Percentiles rank a stretch among this genome's conserved stretches.
phyloP scores from a whole-genome alignment of 2,113 vertebrate genomes.

The Melanerpes formicivorus region DNA sequence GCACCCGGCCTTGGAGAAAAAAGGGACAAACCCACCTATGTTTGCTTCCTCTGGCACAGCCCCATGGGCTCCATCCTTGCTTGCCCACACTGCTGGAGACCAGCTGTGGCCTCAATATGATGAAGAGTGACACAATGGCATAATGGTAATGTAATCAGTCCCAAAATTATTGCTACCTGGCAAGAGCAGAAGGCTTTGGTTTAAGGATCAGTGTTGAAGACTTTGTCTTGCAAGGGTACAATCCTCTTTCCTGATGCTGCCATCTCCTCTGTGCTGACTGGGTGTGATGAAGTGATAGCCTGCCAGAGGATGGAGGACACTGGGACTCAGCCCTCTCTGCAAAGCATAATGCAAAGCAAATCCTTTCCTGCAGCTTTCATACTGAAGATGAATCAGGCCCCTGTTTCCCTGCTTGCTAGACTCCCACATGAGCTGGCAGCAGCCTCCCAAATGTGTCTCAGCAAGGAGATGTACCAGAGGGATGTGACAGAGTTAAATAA shows the following conservation, averaged over 20 bases:
- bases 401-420: neutral
- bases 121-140: neutral
- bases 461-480: neutral
- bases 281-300: neutral
- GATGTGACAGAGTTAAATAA: neutral
- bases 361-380: neutral
- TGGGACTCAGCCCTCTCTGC: neutral
- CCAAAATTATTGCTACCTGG: neutral
- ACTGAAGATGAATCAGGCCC: neutral
- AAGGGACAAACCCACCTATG: neutral
- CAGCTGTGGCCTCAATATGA: fast-evolving
- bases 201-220: neutral
- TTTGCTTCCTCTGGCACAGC: fast-evolving
- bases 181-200: neutral
- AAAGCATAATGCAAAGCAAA: neutral
- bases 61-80: neutral
- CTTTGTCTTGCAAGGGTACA: neutral
- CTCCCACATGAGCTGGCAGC: neutral
- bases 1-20: neutral
- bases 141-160: neutral
- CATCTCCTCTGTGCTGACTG: neutral
- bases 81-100: fast-evolving
- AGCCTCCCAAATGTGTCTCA: neutral
- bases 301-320: neutral
- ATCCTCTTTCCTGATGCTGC: neutral